Evolutionary conservation across 2,888 invertebrate genomes (phyloP).

Genomic region (Calameuta idolon): DNA sequence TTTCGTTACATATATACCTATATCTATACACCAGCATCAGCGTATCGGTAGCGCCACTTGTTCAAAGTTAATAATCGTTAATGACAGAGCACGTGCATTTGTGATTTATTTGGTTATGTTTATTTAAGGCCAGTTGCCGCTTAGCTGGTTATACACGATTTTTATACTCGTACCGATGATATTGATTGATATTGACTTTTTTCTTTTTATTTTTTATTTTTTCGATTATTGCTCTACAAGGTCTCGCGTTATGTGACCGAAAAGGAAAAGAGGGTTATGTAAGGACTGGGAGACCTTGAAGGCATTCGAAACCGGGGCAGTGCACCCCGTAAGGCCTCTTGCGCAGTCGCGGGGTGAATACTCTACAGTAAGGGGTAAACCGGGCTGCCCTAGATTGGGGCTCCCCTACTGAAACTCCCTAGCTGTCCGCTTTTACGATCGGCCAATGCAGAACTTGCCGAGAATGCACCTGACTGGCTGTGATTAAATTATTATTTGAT

Average conservation of each 20-base stretch:
- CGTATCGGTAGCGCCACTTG: not conserved
- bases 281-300: slow-evolving; percentile 59
- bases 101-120: not conserved
- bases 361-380: slow-evolving; percentile 40
- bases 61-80: not conserved
- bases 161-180: not conserved
- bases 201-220: not conserved
- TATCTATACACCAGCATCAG: too few species aligned
- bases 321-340: slow-evolving; percentile 51
- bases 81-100: not conserved
- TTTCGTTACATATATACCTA: too few species aligned
- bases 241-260: not conserved
- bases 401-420: slow-evolving; percentile 14
- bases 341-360: slow-evolving; percentile 49
- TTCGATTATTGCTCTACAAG: not conserved
- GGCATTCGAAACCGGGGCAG: slow-evolving; percentile 62
- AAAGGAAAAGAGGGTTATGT: not conserved
- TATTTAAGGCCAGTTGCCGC: not conserved
- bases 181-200: not conserved
- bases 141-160: not conserved
- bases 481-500: not conserved
- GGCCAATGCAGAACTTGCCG: not conserved
- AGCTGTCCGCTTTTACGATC: not conserved
- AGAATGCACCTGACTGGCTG: not conserved
- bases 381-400: slow-evolving; percentile 53